Evolutionary conservation across 2,888 invertebrate species (phyloP), one percentile per base, ranked within the genome.

Genomic region (Cerceris rybyensis): DNA sequence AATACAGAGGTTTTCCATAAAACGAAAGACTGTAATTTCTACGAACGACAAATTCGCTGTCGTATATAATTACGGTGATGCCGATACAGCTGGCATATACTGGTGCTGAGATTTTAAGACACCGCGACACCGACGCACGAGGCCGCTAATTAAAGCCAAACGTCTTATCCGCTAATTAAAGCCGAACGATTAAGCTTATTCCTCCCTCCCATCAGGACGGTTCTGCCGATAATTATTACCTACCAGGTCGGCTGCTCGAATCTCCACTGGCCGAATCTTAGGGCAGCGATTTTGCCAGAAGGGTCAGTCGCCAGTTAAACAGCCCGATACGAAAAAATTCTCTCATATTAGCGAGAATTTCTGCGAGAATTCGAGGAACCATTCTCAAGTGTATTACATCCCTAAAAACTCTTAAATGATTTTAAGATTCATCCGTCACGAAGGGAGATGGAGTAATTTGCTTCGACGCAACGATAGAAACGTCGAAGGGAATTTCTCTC

Each of bases 141-240:
- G 71, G 68, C 70, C 70, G 74, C 68, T 83, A 82, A 87, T 87
- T 87, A 86, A 83, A 80, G 63, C 57, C 61, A 75, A 82, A 78
- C 69, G 74, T 68, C 77, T 80, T 72, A 78, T 83, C 75, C 82
- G 46, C 76, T 86, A 84, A 87, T 86, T 86, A 84, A 83, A 85
- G 61, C 70, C 70, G 67, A 80, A 75, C 83, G 85, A 69, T 78
- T 78, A 79, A 79, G 82, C 54, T 78, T 72, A 80, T 77, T 73
- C 70, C 71, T 60, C 41, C 57, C 63, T 54, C 66, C 49, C 49
- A 64, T 77, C 72, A 63, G 42, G 63, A 72, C 49, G 68, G 69
- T 52, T 77, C 81, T 70, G 65, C 65, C 78, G 78, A 82, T 84
- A 84, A 84, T 84, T 84, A 84, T 80, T 84, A 76, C 77, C 74